These are phyloP conservation scores for Jordanella pulchra DNA, from an alignment of 2,797 vertebrate genomes.

Conservation along the genomic window DNA sequence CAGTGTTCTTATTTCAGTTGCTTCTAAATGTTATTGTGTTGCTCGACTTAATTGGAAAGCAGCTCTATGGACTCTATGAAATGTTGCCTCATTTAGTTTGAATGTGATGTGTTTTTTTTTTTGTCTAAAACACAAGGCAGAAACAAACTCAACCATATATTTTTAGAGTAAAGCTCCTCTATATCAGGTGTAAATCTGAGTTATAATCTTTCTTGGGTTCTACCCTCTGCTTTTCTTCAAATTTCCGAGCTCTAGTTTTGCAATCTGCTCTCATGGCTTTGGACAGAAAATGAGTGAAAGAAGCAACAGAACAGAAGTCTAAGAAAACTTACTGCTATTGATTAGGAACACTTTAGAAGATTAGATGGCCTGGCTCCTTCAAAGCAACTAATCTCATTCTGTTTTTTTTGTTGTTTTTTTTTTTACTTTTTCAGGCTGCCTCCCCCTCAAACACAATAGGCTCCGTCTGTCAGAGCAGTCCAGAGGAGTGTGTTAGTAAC, in stretches of 20 bases:
- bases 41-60: neutral
- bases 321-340: slow-evolving; percentile 3
- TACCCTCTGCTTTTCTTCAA: neutral
- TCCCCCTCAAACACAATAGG: slow-evolving; percentile 62
- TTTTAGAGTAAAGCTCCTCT: neutral
- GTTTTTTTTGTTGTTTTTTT: slow-evolving; percentile 4
- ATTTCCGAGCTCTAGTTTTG: neutral
- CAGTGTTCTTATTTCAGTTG: neutral
- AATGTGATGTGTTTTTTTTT: too few relatives aligned
- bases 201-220: neutral
- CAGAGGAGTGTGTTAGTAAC: slow-evolving; percentile 56
- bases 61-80: too few relatives aligned
- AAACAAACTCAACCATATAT: neutral
- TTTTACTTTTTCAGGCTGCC: slow-evolving; percentile 53
- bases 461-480: slow-evolving; percentile 59
- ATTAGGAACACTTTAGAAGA: slow-evolving; percentile 5
- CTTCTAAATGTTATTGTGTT: neutral
- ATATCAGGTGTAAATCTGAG: neutral
- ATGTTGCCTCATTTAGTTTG: too few relatives aligned
- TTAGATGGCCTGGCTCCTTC: neutral
- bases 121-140: neutral
- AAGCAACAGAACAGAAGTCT: neutral
- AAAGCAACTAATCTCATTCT: neutral
- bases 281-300: neutral
- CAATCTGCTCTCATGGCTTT: neutral